Evolutionary conservation across 2,113 vertebrate species (phyloP), one percentile per base, ranked within the genome.

Genomic region (Bufo gargarizans): DNA sequence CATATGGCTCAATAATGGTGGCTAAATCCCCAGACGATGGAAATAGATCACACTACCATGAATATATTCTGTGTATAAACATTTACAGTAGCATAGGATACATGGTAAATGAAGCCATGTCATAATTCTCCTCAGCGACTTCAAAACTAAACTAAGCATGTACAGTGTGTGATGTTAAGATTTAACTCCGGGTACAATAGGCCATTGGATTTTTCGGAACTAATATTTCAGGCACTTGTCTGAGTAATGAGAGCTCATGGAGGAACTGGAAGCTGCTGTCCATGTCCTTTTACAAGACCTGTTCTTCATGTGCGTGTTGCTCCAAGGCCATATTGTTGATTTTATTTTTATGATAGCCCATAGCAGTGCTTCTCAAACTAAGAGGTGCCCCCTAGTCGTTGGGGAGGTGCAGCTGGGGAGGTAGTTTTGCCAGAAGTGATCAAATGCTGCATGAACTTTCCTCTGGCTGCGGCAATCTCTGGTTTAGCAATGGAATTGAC

Each of bases 1-100:
- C 82, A 84, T 84, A 84, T 84, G 82, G 82, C 82, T 71, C 63
- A 69, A 53, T 84, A 84, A 84, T 84, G 59, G 59, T 84, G 82
- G 63, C 63, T 69, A 71, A 84, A 84, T 84, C 82, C 19, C 47
- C 59, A 84, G 63, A 71, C 82, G 71, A 84, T 84, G n/a, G 63
- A 69, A 84, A 84, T 84, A 71, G 82, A 84, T 69, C 55, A 49
- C 82, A 84, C 82, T 84, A 45, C 61, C 49, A 84, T 71, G 82
- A 84, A 71, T 71, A 84, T 71, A 71, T 71, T 69, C 61, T 20
- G 55, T 55, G 63, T 55, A 50, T 55, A 84, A 84, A 84, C 82
- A 84, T 84, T 84, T 84, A 84, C 63, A 71, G 82, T 84, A 84
- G 47, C 65, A 71, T 84, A 84, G 65, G 63, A 84, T 69, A 33